Evolutionary conservation across 2,888 invertebrate species (phyloP).

Genomic region (Xylophagus ater): DNA sequence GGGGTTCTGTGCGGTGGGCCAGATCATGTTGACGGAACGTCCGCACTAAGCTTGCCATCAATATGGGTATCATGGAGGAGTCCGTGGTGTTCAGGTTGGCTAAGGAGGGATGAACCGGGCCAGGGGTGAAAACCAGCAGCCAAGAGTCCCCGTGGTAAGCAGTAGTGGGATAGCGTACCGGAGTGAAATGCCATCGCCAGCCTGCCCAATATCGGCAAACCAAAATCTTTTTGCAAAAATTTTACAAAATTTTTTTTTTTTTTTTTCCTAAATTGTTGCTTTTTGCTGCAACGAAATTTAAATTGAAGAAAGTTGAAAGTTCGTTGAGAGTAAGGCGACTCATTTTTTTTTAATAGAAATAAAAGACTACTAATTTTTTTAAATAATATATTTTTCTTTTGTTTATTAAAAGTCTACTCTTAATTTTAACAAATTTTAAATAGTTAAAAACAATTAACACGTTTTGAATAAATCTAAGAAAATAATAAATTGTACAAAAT

Average conservation of each 20-base stretch:
- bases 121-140: slow-evolving; percentile 99
- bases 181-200: slow-evolving; percentile 83
- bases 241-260: neutral
- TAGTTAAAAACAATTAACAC: no score
- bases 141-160: slow-evolving; percentile 97
- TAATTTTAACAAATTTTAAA: no score
- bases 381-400: no score
- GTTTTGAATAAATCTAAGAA: no score
- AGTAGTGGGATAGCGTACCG: slow-evolving; percentile 98
- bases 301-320: no score
- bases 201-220: slow-evolving; percentile 72
- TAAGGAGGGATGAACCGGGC: slow-evolving; percentile 97
- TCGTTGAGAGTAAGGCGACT: no score
- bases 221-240: no score
- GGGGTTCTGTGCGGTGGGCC: slow-evolving; percentile 52
- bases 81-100: slow-evolving; percentile 74
- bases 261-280: slow-evolving; percentile 22
- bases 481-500: no score
- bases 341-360: no score
- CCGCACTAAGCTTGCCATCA: slow-evolving; percentile 95
- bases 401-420: no score
- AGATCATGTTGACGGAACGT: slow-evolving; percentile 78
- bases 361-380: no score
- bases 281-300: no score
- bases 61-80: slow-evolving; percentile 88